Evolutionary conservation across 2,888 invertebrate genomes (phyloP).

Genomic region (Penaeus monodon): DNA sequence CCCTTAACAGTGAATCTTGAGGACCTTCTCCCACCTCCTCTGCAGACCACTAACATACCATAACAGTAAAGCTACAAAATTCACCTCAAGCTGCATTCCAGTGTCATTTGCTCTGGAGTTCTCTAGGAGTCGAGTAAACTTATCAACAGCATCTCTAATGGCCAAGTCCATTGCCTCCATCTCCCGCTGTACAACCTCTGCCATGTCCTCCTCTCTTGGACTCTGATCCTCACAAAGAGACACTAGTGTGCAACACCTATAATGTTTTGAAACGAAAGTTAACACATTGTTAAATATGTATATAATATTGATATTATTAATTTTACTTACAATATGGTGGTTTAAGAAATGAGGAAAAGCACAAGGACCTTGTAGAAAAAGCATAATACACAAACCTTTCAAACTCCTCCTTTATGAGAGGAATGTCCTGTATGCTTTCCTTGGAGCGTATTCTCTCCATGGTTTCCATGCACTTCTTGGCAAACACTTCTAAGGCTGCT

Average conservation of each 20-base stretch:
- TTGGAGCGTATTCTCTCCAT: conserved; percentile 15
- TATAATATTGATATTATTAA: too few relatives aligned
- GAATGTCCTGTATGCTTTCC: conserved; percentile 12
- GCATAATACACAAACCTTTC: conserved; percentile 32
- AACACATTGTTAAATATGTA: too few relatives aligned
- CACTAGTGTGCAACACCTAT: conserved; percentile 56
- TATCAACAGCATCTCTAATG: conserved; percentile 88
- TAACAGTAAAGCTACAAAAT: not conserved
- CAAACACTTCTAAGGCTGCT: conserved; percentile 45
- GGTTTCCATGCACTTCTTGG: conserved; percentile 10
- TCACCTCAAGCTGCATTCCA: conserved; percentile 86
- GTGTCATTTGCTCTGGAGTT: conserved; percentile 76
- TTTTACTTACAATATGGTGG: too few relatives aligned
- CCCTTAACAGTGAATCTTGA: not conserved
- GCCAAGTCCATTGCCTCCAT: conserved; percentile 91
- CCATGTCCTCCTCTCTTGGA: conserved; percentile 60
- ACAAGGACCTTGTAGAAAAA: too few relatives aligned
- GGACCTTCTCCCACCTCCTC: not conserved
- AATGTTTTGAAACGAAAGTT: not conserved
- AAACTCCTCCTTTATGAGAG: conserved; percentile 20
- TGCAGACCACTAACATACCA: not conserved
- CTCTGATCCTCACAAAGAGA: conserved; percentile 58
- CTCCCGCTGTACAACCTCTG: conserved; percentile 74
- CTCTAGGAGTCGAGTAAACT: conserved; percentile 56
- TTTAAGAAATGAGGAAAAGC: too few relatives aligned